phyloP scores from a whole-genome alignment of 35 echinoderm and acorn worm genomes.

The Patiria miniata region DNA sequence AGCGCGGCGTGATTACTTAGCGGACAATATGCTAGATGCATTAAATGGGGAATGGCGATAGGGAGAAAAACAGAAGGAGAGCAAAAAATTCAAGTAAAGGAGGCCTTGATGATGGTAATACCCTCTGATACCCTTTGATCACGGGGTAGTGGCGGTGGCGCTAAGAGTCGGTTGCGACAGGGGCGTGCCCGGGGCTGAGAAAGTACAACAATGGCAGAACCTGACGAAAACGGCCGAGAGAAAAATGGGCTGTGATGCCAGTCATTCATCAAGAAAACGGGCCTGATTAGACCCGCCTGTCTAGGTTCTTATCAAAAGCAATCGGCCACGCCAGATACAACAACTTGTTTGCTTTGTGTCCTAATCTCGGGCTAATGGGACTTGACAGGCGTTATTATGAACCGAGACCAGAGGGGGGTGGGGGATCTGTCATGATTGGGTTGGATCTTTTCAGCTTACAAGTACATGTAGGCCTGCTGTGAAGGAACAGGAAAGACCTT shows the following conservation, averaged over 20 bases:
- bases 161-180: not conserved
- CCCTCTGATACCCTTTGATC: no score
- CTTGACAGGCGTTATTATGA: not conserved
- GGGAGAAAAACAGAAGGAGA: no score
- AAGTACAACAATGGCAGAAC: constrained; percentile 10
- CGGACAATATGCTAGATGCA: constrained; percentile 26
- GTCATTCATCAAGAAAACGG: constrained; percentile 3
- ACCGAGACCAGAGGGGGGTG: not conserved
- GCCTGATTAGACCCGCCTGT: not conserved
- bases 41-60: not conserved
- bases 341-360: not conserved
- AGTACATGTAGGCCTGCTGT: no score
- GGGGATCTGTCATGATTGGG: no score
- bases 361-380: constrained; percentile 16
- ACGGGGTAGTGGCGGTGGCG: no score
- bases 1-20: constrained; percentile 1
- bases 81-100: no score
- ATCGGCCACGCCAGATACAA: not conserved
- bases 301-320: not conserved
- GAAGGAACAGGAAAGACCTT: no score
- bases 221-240: not conserved
- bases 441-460: no score
- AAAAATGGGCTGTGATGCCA: not conserved
- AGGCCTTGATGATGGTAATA: no score
- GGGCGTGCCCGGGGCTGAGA: not conserved